Evolutionary conservation across 2,888 invertebrate species (phyloP).

Genomic region (Acanthosepion pharaonis): DNA sequence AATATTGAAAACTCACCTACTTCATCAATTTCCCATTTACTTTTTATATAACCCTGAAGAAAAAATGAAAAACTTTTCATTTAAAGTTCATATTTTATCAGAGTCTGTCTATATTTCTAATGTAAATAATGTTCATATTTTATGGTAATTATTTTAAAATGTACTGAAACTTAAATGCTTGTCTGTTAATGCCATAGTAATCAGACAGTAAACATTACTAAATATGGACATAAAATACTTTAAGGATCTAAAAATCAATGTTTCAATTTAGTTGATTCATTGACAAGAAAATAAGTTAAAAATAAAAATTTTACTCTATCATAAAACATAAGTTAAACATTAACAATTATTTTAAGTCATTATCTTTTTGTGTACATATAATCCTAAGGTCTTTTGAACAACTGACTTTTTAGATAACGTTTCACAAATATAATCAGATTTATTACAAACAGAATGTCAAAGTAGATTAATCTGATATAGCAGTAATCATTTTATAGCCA

Average conservation of each 20-base stretch:
- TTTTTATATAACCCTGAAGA: conserved; percentile 69
- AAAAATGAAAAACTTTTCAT: conserved; percentile 41
- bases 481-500: background rate
- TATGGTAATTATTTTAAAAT: background rate
- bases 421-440: no score
- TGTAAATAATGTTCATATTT: no score
- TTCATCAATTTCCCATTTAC: conserved; percentile 88
- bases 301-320: no score
- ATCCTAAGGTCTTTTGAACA: no score
- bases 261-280: background rate
- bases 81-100: background rate
- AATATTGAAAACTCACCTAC: conserved; percentile 76
- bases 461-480: background rate
- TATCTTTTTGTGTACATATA: no score
- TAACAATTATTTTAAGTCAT: no score
- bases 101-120: no score
- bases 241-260: background rate
- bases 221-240: background rate
- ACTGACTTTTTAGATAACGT: no score
- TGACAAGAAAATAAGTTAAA: background rate
- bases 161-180: background rate
- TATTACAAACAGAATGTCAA: no score
- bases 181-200: no score
- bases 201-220: no score
- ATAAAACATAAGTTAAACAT: no score